Evolutionary conservation across 1,140 invertebrate species (phyloP).

Genomic region (Aphaenogaster rudis): DNA sequence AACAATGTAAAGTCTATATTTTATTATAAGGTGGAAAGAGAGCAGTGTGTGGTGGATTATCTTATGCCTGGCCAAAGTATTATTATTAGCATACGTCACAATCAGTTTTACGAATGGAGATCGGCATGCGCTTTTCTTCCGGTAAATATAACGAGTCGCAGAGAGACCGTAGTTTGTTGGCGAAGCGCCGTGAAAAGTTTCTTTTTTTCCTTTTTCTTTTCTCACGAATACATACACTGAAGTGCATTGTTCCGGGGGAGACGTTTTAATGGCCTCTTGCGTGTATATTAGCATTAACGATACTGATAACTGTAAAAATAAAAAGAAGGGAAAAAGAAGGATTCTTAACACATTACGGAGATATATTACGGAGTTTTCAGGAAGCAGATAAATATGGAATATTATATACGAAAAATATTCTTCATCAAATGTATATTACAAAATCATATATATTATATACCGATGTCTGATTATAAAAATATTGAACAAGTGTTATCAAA

Average conservation of each 20-base stretch:
- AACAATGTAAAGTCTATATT: slow-evolving; percentile 69
- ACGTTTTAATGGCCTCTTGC: slow-evolving; percentile 78
- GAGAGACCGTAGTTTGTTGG: slow-evolving; percentile 41
- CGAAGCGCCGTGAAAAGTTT: slow-evolving; percentile 50
- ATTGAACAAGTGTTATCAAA: slow-evolving; percentile 83
- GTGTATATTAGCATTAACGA: slow-evolving; percentile 76
- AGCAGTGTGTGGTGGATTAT: slow-evolving; percentile 45
- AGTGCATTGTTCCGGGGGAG: slow-evolving; percentile 75
- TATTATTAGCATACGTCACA: slow-evolving; percentile 42
- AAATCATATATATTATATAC: slow-evolving; percentile 85
- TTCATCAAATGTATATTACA: slow-evolving; percentile 81
- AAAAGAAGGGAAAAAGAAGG: slow-evolving; percentile 22
- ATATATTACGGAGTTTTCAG: slow-evolving; percentile 73
- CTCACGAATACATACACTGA: slow-evolving; percentile 46
- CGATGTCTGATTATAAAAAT: slow-evolving; percentile 83
- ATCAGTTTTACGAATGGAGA: slow-evolving; percentile 32
- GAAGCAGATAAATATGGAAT: slow-evolving; percentile 71
- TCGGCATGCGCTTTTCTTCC: slow-evolving; percentile 46
- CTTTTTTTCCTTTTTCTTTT: slow-evolving; percentile 32
- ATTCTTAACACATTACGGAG: slow-evolving; percentile 68
- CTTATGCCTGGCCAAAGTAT: slow-evolving; percentile 59
- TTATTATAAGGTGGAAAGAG: slow-evolving; percentile 56
- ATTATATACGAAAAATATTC: slow-evolving; percentile 75
- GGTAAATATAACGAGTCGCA: neutral
- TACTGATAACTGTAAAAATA: slow-evolving; percentile 62